Percentiles rank a stretch among this genome's conserved stretches.
These are phyloP conservation scores for Strigops habroptila DNA, from an alignment of 2,113 vertebrate genomes.

Conservation along the genomic window DNA sequence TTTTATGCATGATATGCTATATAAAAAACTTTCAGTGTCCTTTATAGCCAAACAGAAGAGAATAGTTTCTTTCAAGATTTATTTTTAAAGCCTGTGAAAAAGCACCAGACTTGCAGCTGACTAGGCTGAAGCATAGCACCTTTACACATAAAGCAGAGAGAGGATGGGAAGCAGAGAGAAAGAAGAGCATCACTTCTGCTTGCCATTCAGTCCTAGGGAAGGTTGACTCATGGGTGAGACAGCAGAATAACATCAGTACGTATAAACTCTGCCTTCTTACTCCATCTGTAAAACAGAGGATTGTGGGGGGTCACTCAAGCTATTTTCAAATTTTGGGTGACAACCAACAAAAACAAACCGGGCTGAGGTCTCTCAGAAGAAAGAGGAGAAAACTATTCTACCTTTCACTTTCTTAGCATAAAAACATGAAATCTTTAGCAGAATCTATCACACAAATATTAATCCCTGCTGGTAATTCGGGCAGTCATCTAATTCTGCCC, in stretches of 20 bases:
- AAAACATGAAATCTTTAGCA: background rate
- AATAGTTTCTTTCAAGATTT: background rate
- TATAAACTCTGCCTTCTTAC: background rate
- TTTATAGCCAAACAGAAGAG: conserved; percentile 6
- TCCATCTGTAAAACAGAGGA: background rate
- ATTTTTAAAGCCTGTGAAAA: conserved; percentile 9
- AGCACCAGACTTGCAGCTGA: conserved; percentile 4
- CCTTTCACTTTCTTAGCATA: background rate
- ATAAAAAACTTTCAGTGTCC: background rate
- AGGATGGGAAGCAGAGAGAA: background rate
- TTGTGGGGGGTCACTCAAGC: background rate
- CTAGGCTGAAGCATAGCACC: background rate
- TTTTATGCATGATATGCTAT: conserved; percentile 22
- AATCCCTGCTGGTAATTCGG: background rate
- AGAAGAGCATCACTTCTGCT: background rate
- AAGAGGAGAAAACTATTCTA: background rate
- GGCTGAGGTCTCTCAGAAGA: background rate
- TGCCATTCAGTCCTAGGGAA: background rate
- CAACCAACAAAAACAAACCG: background rate
- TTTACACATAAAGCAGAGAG: background rate
- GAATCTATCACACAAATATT: background rate
- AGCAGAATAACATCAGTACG: background rate
- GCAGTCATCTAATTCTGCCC: background rate
- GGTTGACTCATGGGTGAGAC: background rate
- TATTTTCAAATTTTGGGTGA: background rate